phyloP scores from a whole-genome alignment of 2,113 vertebrate species.

The Riparia riparia region DNA sequence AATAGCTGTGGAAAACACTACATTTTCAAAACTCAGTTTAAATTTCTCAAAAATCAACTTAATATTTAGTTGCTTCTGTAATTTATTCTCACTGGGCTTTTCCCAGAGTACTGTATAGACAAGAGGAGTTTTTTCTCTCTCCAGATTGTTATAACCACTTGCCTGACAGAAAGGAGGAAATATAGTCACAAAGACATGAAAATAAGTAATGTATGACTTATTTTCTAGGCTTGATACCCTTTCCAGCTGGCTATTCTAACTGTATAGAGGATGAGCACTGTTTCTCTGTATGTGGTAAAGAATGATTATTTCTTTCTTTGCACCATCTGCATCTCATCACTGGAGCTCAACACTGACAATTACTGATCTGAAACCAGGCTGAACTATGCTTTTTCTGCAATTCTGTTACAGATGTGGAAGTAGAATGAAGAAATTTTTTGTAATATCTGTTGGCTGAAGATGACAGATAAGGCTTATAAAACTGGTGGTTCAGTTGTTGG shows the following conservation, averaged over 20 bases:
- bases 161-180: background rate
- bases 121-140: background rate
- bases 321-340: background rate
- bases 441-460: background rate
- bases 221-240: background rate
- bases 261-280: background rate
- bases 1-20: background rate
- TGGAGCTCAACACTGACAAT: background rate
- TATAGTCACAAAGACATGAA: background rate
- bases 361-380: background rate
- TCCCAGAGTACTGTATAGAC: background rate
- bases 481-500: background rate
- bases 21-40: background rate
- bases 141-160: background rate
- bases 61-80: background rate
- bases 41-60: background rate
- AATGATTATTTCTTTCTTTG: background rate
- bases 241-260: background rate
- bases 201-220: background rate
- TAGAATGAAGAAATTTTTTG: background rate
- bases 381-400: background rate
- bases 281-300: background rate
- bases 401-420: rapidly evolving
- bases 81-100: background rate
- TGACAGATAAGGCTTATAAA: background rate